A percentile compares a stretch with the other conserved stretches of the same genome.
Evolutionary conservation across 2,797 vertebrate genomes (phyloP).

Genomic region (Megaceryle alcyon): DNA sequence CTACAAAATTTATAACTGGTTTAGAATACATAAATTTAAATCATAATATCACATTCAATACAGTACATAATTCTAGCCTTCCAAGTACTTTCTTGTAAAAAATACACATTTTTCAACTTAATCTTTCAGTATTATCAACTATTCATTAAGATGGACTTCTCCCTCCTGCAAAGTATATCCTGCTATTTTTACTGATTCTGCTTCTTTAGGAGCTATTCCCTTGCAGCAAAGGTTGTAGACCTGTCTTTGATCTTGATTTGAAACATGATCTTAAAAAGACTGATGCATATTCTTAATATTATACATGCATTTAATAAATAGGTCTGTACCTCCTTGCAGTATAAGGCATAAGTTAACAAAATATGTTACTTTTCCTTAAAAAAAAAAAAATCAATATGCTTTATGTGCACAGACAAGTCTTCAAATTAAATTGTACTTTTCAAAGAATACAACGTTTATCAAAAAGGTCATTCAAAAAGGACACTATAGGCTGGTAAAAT

Average conservation of each 20-base stretch:
- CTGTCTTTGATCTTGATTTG: neutral
- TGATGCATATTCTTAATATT: neutral
- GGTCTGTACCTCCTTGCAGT: neutral
- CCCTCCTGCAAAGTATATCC: neutral
- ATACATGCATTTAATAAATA: neutral
- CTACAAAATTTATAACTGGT: neutral
- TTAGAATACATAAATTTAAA: neutral
- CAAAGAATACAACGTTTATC: neutral
- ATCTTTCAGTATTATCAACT: neutral
- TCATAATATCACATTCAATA: neutral
- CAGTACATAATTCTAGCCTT: neutral
- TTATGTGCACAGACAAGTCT: neutral
- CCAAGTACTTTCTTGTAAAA: neutral
- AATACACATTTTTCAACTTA: neutral
- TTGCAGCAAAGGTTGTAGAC: neutral
- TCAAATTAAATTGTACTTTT: slow-evolving; percentile 16
- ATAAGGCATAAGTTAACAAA: neutral
- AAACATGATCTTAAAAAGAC: neutral
- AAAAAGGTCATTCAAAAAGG: slow-evolving; percentile 21
- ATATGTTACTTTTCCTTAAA: neutral
- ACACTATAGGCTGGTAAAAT: neutral
- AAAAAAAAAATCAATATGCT: neutral
- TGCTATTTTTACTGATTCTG: neutral
- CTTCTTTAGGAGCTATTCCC: neutral
- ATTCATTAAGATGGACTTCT: neutral